These are phyloP conservation scores for Anisognathus igniventris DNA, from an alignment of 2,797 vertebrate species.

Conservation along the genomic window DNA sequence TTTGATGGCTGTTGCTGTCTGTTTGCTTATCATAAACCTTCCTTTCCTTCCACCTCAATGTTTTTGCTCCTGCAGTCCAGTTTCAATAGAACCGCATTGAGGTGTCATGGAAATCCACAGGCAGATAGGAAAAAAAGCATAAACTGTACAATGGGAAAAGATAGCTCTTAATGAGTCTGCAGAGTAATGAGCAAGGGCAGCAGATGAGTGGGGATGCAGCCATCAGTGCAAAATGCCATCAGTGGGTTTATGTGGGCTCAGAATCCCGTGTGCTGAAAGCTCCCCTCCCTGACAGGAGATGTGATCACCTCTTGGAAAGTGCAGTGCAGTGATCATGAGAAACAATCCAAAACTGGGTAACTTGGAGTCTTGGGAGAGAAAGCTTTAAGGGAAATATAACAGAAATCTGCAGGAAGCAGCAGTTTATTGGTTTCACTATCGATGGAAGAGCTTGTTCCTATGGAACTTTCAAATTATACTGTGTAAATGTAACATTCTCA, in stretches of 20 bases:
- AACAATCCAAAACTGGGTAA: neutral
- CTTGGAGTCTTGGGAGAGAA: neutral
- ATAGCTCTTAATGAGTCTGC: accelerated
- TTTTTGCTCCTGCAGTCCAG: neutral
- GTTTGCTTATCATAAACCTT: neutral
- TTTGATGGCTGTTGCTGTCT: neutral
- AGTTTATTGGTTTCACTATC: neutral
- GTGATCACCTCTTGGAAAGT: neutral
- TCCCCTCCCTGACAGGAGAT: neutral
- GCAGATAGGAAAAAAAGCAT: neutral
- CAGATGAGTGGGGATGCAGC: neutral
- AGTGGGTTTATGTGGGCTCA: accelerated
- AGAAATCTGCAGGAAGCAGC: neutral
- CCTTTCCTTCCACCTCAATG: neutral
- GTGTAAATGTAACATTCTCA: neutral
- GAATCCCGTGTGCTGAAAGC: neutral
- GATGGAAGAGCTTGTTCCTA: neutral
- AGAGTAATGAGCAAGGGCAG: neutral
- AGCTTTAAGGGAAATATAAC: neutral
- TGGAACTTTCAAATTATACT: neutral
- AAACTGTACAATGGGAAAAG: neutral
- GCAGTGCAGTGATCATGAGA: neutral
- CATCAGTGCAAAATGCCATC: too few relatives aligned
- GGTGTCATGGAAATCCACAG: neutral
- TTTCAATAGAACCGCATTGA: neutral